Percentiles rank a stretch among this genome's conserved stretches.
Evolutionary conservation across 2,113 vertebrate genomes (phyloP).

Genomic region (Tyrannus savana): DNA sequence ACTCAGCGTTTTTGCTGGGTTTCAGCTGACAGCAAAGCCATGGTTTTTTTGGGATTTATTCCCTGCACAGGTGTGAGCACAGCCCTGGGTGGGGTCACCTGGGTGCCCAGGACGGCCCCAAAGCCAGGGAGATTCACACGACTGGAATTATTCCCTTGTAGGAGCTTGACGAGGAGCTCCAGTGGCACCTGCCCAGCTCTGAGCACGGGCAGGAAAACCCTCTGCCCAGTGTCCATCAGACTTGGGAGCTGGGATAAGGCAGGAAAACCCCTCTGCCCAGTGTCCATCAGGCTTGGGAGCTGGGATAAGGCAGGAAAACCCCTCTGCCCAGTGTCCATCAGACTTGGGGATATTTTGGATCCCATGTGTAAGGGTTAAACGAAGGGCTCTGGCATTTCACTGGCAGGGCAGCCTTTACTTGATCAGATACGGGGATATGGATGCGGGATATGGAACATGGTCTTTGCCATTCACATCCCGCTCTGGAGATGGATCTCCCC

Average conservation of each 20-base stretch:
- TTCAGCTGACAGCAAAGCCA: neutral
- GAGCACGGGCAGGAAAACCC: neutral
- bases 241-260: neutral
- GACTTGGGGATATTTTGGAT: neutral
- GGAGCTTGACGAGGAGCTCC: neutral
- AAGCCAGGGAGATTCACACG: rapidly evolving
- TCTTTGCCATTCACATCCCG: no score
- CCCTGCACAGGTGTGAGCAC: neutral
- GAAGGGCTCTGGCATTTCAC: neutral
- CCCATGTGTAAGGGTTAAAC: rapidly evolving
- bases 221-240: neutral
- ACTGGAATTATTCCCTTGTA: rapidly evolving
- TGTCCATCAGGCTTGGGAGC: neutral
- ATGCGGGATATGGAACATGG: neutral
- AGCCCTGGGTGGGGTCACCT: neutral
- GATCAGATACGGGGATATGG: rapidly evolving
- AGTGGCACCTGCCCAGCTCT: neutral
- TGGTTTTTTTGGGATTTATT: rapidly evolving
- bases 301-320: neutral
- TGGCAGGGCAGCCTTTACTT: neutral
- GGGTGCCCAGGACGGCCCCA: rapidly evolving
- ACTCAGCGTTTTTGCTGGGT: neutral
- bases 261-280: neutral
- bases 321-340: neutral
- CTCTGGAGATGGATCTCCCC: neutral